Evolutionary conservation across 1,140 invertebrate species (phyloP).

Genomic region (Drosophila truncata): DNA sequence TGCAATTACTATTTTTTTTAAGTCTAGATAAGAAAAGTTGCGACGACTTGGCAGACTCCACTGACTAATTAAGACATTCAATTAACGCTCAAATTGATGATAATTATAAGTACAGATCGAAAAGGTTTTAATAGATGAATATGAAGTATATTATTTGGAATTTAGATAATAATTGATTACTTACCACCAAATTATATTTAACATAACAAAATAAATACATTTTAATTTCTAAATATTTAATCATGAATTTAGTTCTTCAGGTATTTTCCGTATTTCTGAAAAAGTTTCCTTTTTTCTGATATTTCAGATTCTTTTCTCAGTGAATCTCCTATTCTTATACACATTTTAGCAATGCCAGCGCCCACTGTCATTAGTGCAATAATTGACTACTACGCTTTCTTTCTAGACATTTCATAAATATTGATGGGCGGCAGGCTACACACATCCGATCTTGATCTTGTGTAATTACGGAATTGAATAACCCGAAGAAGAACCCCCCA

Average conservation of each 20-base stretch:
- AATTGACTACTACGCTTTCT: conserved; percentile 63
- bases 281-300: accelerated
- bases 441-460: conserved; percentile 34
- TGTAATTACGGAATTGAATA: conserved; percentile 22
- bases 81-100: conserved; percentile 27
- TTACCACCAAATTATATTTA: not conserved
- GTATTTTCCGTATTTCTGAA: not conserved
- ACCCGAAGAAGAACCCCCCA: not conserved
- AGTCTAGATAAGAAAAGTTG: conserved; percentile 3
- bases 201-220: not conserved
- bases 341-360: conserved; percentile 49
- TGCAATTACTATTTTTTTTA: not conserved
- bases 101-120: not conserved
- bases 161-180: not conserved
- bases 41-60: not conserved
- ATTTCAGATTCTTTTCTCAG: not conserved
- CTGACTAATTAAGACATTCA: conserved; percentile 43
- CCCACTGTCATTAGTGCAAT: conserved; percentile 53
- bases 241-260: not conserved
- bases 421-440: conserved; percentile 4
- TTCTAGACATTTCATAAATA: conserved; percentile 19
- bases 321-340: not conserved
- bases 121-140: not conserved
- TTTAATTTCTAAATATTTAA: too few species aligned
- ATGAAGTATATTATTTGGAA: not conserved